Conservation (phyloP, 2,888 invertebrate species). For the Lymantria dispar region DNA sequence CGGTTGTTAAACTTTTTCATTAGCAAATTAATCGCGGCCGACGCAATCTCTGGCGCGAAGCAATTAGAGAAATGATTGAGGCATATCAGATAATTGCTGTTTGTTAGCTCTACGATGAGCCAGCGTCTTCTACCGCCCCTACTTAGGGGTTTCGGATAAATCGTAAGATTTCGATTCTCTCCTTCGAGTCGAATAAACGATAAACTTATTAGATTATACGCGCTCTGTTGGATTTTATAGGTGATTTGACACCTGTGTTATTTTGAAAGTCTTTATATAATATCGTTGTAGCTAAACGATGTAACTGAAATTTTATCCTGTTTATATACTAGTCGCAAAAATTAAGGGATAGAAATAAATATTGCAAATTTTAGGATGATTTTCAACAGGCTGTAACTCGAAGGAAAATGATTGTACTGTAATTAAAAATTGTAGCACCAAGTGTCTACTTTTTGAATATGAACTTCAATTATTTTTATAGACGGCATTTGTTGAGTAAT, state of each 20-base stretch:
- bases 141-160: constrained; percentile 3
- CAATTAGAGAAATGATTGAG: constrained; percentile 20
- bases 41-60: constrained; percentile 14
- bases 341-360: too few species aligned
- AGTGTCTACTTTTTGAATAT: too few species aligned
- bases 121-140: not conserved
- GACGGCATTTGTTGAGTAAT: too few species aligned
- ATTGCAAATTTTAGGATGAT: too few species aligned
- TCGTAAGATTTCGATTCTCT: constrained; percentile 13
- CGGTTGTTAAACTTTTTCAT: constrained; percentile 28
- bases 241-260: not conserved
- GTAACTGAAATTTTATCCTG: too few species aligned
- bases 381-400: too few species aligned
- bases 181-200: constrained; percentile 5
- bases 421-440: too few species aligned
- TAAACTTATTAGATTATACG: constrained; percentile 19
- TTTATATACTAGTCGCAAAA: too few species aligned
- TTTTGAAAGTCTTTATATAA: not conserved
- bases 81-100: constrained; percentile 20
- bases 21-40: constrained; percentile 19
- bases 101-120: constrained; percentile 7
- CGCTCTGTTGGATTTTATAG: constrained; percentile 8
- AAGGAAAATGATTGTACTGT: too few species aligned
- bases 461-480: too few species aligned
- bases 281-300: too few species aligned